These are phyloP conservation scores for Trachelus iudaicus DNA, from an alignment of 2,888 invertebrate genomes.

Conservation along the genomic window DNA sequence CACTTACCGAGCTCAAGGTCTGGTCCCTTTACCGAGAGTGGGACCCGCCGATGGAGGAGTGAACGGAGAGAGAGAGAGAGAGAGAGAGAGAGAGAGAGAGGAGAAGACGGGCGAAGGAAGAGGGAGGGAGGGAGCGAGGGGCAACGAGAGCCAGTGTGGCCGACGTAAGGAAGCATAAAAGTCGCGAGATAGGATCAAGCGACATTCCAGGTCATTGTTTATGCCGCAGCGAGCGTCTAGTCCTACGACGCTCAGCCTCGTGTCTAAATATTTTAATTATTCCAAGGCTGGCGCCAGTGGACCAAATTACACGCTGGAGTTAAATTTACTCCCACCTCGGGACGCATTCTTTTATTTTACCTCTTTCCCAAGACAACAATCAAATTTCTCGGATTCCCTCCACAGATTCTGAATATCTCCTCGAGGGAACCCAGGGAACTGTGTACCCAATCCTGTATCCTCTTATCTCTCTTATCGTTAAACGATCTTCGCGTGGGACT, in stretches of 20 bases:
- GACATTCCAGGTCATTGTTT: slow-evolving; percentile 50
- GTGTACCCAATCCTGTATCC: neutral
- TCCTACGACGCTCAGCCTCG: slow-evolving; percentile 14
- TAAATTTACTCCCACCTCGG: neutral
- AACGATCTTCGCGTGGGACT: neutral
- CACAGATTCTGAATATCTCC: neutral
- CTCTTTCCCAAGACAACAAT: slow-evolving; percentile 14
- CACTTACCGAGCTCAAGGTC: slow-evolving; percentile 27
- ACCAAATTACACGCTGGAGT: slow-evolving; percentile 21
- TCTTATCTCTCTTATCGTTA: neutral
- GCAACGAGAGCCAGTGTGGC: slow-evolving; percentile 23
- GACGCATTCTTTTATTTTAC: neutral
- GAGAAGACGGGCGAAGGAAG: neutral
- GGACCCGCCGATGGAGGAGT: neutral
- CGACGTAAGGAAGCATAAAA: slow-evolving; percentile 52
- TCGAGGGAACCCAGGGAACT: neutral
- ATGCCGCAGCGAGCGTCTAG: slow-evolving; percentile 31
- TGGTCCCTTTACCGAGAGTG: neutral
- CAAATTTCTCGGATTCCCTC: slow-evolving; percentile 15
- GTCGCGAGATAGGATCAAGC: slow-evolving; percentile 48
- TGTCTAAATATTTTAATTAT: slow-evolving; percentile 47
- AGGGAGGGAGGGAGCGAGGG: neutral
- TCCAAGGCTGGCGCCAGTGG: slow-evolving; percentile 26
- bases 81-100: neutral
- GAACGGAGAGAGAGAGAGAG: neutral